phyloP scores from a whole-genome alignment of 2,797 vertebrate species.

The Halcyon badia region DNA sequence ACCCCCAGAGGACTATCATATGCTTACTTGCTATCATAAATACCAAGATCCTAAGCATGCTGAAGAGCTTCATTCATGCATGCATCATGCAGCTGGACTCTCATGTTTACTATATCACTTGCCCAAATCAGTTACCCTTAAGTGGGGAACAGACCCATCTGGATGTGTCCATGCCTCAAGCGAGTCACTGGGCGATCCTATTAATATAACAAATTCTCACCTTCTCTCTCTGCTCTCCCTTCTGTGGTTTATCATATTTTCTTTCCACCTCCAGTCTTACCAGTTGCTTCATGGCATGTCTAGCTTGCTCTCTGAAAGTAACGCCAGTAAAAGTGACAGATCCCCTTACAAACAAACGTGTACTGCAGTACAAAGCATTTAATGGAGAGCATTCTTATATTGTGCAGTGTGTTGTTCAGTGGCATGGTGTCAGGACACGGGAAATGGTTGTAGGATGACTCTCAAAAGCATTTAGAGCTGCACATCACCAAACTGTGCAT shows the following conservation, averaged over 20 bases:
- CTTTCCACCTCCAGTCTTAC: neutral
- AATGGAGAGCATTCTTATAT: rapidly evolving
- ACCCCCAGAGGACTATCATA: neutral
- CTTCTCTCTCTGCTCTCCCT: neutral
- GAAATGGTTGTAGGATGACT: neutral
- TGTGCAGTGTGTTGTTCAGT: neutral
- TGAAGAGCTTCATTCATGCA: neutral
- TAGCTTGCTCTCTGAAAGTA: neutral
- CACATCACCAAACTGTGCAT: neutral
- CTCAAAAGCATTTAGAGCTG: neutral
- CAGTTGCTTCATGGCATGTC: neutral
- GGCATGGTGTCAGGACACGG: neutral
- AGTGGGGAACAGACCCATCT: neutral
- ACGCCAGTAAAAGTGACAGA: neutral
- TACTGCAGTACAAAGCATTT: neutral
- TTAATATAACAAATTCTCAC: neutral
- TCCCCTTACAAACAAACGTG: neutral
- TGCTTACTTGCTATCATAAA: neutral
- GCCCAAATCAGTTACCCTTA: neutral
- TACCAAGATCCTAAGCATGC: neutral
- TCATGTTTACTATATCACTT: neutral
- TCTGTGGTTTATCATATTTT: neutral
- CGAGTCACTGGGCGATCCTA: neutral
- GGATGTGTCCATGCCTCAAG: neutral
- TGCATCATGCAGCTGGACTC: neutral